Base-by-base conservation (phyloP, 1,140 invertebrate species). In the Drosophila funebris region DNA sequence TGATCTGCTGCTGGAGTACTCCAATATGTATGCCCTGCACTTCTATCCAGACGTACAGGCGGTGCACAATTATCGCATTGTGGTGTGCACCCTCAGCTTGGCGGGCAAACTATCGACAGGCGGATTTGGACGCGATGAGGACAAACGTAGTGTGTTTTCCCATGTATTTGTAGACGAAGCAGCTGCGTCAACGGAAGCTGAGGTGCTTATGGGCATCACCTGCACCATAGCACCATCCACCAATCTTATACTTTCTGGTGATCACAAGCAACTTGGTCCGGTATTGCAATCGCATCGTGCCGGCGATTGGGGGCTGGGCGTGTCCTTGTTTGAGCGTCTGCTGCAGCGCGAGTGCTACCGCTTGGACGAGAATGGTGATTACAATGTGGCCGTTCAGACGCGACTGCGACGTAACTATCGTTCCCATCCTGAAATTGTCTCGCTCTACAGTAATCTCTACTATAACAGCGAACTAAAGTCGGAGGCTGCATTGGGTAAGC, bases 81-180 rank as follows among this genome's bases (percentile, higher is more conserved):
- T 90, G 24, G 73, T 81, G 22, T 87, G 78, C 54, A 89, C 78
- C 1, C 69, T 90, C 5, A 73, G 75, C 37, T 71, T 90, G 41
- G 77, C 75, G 0, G 97, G 96, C 0, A 90, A 93, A 37, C 85
- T 99, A 5, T 94, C 95, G 56, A 94, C 93, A 11, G 93, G 94
- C 0, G 93, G 96, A 37, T 94, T 94, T 5, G 92, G 92, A 31
- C 93, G 94, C 13, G 93, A 95, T 77, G 22, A 52, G 6, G n/a
- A 61, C 4, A 58, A 71, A 18, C 33, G 11, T 3, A 61, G 27
- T 36, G 96, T 97, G 2, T 91, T 88, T 90, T 94, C 95, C 20
- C 95, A 97, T 90, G 92, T 97, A 43, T 96, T 98, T 90, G 94
- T 98, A 64, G 97, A 98, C 92, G 97, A 98, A 93, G 96, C 96